Base-by-base conservation (phyloP, 1,140 invertebrate genomes). In the Chionoecetes opilio region DNA sequence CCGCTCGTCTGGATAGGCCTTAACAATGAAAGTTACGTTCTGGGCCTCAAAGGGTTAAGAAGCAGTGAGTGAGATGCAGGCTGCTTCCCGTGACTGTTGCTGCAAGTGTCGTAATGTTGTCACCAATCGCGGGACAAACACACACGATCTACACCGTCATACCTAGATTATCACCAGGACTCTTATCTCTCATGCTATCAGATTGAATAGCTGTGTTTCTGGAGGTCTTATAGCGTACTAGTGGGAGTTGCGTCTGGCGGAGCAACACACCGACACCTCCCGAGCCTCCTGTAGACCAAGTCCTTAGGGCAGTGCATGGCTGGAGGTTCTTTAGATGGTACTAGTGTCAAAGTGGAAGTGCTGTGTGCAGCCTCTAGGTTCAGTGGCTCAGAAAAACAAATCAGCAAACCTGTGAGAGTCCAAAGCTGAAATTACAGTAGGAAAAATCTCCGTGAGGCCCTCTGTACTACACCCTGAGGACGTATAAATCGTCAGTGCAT, bases 141-240 rank as follows among this genome's bases (percentile, higher is more conserved):
- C n/a, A 75, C n/a, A 53, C 21, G 63, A n/a, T 75, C 63, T n/a
- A 75, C n/a, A 75, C 21, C 63, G n/a, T n/a, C n/a, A n/a, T n/a
- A n/a, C n/a, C 21, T 5, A 75, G 63, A n/a, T 75, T 21, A 75
- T 75, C 63, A 75, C 21, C 63, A 75, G 11, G 21, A n/a, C 21
- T 75, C 63, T 75, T 75, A 75, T 75, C 63, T 75, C 63, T n/a
- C 63, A 75, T n/a, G 63, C n/a, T 75, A 75, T 75, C 63, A 75
- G 63, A 8, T n/a, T 75, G 63, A 75, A 75, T 26, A 75, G 63
- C 63, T 75, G 21, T 75, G 63, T 75, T 75, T 17, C 63, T 75
- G 63, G n/a, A 8, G 63, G 63, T n/a, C 63, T 75, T 75, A 75
- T 75, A 17, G 63, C 21, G 1, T 17, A 0, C 21, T 75, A 75